Percentiles rank a stretch among this genome's conserved stretches.
Conservation (phyloP, 2,113 vertebrate genomes). For the Pedionomus torquatus region DNA sequence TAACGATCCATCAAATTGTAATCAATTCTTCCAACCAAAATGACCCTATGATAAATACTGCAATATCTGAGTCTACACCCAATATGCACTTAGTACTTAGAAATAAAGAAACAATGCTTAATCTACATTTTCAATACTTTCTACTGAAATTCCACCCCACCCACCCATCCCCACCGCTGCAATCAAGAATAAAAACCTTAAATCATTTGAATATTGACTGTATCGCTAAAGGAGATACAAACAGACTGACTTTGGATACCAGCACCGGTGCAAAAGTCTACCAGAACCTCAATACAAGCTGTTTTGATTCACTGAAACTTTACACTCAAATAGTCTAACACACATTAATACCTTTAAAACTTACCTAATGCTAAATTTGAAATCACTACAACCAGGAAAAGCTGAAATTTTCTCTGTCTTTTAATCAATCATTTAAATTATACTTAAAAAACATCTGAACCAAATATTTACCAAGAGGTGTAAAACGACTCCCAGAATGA, state of each 20-base stretch:
- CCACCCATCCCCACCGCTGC: accelerated
- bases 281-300: neutral
- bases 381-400: neutral
- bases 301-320: neutral
- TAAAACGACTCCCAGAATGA: slow-evolving; percentile 47
- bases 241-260: neutral
- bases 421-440: neutral
- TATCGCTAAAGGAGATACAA: neutral
- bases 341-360: neutral
- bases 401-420: neutral
- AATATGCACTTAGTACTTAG: neutral
- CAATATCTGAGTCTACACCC: neutral
- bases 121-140: neutral
- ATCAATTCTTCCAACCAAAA: too few relatives aligned
- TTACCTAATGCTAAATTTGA: neutral
- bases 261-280: neutral
- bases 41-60: neutral
- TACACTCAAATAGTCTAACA: neutral
- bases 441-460: neutral
- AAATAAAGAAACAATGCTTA: neutral
- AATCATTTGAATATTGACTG: neutral
- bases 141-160: accelerated
- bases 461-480: slow-evolving; percentile 54
- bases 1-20: too few relatives aligned
- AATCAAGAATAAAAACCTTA: neutral